Percentiles rank a stretch among this genome's conserved stretches.
phyloP scores from a whole-genome alignment of 2,113 vertebrate genomes.

The Neogale vison region DNA sequence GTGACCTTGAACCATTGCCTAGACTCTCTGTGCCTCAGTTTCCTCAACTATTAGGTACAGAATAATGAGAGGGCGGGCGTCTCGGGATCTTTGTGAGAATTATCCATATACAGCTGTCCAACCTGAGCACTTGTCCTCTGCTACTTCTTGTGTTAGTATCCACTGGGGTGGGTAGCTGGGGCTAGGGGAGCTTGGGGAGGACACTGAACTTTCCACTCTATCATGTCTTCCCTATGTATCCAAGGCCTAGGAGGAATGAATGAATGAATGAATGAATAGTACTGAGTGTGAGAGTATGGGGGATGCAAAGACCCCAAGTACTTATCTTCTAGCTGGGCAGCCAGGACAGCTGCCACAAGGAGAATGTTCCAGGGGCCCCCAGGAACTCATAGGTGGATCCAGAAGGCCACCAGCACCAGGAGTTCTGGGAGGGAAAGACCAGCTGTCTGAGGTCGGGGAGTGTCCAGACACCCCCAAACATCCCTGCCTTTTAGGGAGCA shows the following conservation, averaged over 20 bases:
- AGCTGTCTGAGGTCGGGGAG: not conserved
- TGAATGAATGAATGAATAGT: not conserved
- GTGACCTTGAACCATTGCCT: not conserved
- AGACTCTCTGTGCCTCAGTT: not conserved
- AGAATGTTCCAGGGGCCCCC: not conserved
- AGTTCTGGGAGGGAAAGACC: not conserved
- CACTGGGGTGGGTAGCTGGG: accelerated
- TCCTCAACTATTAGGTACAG: not conserved
- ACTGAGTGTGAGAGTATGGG: no score
- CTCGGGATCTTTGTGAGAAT: not conserved
- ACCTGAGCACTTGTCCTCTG: not conserved
- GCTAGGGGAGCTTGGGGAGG: not conserved
- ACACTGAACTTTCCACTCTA: not conserved
- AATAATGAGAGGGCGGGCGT: accelerated
- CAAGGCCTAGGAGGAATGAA: not conserved
- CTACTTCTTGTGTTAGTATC: not conserved
- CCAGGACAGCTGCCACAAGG: not conserved
- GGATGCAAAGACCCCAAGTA: not conserved
- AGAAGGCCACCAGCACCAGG: not conserved
- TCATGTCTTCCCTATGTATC: not conserved
- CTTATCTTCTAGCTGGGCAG: not conserved
- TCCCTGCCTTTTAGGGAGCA: not conserved
- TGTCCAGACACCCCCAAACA: not conserved
- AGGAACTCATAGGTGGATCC: not conserved
- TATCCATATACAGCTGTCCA: not conserved